Conservation (phyloP, 2,888 invertebrate genomes). For the Monochamus alternatus region DNA sequence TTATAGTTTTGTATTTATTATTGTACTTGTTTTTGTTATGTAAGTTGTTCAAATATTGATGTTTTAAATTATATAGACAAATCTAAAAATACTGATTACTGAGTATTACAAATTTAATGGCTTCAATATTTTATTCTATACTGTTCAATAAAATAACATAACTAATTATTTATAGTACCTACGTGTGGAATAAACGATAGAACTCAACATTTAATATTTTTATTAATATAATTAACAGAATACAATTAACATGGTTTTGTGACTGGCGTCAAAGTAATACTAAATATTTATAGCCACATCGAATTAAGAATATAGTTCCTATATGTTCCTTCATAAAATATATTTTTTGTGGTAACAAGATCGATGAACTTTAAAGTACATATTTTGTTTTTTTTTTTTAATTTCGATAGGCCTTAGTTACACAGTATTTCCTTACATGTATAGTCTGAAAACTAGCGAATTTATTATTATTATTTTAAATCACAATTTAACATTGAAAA, state of each 20-base stretch:
- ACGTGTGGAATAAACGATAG: too few relatives aligned
- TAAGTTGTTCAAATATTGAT: too few relatives aligned
- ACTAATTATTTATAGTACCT: too few relatives aligned
- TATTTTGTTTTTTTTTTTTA: not conserved
- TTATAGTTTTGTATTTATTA: too few relatives aligned
- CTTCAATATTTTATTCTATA: too few relatives aligned
- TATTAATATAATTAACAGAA: conserved; percentile 36
- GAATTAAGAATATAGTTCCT: conserved; percentile 14
- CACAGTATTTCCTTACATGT: not conserved
- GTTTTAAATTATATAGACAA: too few relatives aligned
- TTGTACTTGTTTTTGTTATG: too few relatives aligned
- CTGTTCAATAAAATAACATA: conserved; percentile 31
- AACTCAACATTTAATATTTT: conserved; percentile 38
- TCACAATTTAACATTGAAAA: too few relatives aligned
- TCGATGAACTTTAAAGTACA: not conserved
- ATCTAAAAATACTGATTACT: too few relatives aligned
- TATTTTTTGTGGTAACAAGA: conserved; percentile 6
- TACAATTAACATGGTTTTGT: conserved; percentile 33
- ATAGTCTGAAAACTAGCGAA: conserved; percentile 7
- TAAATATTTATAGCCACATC: conserved; percentile 25
- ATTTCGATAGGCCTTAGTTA: conserved; percentile 5
- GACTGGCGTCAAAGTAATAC: conserved; percentile 31
- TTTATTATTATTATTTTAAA: too few relatives aligned
- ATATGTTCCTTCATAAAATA: conserved; percentile 1
- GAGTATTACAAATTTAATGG: too few relatives aligned